Evolutionary conservation across 2,113 vertebrate species (phyloP).

Genomic region (Platycercus adscitus): DNA sequence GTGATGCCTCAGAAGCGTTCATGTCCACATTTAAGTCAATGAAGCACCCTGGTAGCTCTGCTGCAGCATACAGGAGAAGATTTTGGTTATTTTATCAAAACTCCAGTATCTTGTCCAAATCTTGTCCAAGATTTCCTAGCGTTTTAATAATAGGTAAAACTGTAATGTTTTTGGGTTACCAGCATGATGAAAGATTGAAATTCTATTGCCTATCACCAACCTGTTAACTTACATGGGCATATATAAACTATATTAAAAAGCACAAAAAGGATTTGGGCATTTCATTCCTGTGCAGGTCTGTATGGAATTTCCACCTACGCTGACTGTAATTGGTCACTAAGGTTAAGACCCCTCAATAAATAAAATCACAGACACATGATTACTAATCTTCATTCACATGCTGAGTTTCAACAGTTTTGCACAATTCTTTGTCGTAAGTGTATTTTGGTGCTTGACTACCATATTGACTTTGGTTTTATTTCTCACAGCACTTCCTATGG

Average conservation of each 20-base stretch:
- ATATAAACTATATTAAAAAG: not conserved
- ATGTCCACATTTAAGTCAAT: not conserved
- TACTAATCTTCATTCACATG: not conserved
- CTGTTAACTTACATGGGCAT: not conserved
- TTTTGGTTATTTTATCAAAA: not conserved
- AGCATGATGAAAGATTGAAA: not conserved
- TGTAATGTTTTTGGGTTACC: not conserved
- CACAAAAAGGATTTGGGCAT: not conserved
- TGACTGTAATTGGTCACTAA: not conserved
- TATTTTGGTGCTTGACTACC: not conserved
- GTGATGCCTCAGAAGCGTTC: not conserved
- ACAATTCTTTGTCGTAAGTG: not conserved
- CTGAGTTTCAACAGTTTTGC: not conserved
- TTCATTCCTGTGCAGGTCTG: not conserved
- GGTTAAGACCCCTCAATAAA: not conserved
- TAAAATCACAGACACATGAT: not conserved
- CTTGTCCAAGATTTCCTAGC: not conserved
- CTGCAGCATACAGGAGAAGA: not conserved
- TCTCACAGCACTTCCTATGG: not conserved
- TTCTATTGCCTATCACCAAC: not conserved
- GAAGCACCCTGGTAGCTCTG: not conserved
- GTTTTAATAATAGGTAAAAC: not conserved
- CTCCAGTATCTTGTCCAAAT: not conserved
- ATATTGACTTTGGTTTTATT: not conserved
- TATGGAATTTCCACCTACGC: not conserved